A percentile compares a stretch with the other conserved stretches of the same genome.
These are phyloP conservation scores for Psammodynastes pulverulentus DNA, from an alignment of 2,113 vertebrate species.

Conservation along the genomic window DNA sequence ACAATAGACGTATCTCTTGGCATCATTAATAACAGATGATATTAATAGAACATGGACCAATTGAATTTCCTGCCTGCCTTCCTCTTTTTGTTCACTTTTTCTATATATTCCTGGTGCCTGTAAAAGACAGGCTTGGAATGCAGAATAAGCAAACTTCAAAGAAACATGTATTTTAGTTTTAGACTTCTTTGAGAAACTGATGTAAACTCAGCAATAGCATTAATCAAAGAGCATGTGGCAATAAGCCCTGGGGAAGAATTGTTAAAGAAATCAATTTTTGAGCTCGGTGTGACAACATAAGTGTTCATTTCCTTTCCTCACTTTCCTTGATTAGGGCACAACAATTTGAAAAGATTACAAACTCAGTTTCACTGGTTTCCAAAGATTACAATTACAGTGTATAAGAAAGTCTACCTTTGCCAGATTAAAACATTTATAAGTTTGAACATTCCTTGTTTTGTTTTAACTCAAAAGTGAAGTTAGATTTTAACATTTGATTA, in stretches of 20 bases:
- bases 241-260: conserved; percentile 13
- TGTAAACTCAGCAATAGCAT: background rate
- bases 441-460: conserved; percentile 49
- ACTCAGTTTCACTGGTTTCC: conserved; percentile 33
- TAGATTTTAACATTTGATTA: conserved; percentile 27
- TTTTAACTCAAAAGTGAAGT: conserved; percentile 39
- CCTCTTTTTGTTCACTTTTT: background rate
- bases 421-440: conserved; percentile 56
- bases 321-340: conserved; percentile 51
- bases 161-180: conserved; percentile 25
- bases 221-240: conserved; percentile 16
- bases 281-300: conserved; percentile 37
- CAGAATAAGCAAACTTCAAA: conserved; percentile 38
- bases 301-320: conserved; percentile 42
- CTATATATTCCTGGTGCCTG: background rate
- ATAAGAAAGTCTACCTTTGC: conserved; percentile 44
- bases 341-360: conserved; percentile 30
- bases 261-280: conserved; percentile 32
- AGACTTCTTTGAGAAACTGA: conserved; percentile 28
- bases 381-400: conserved; percentile 29
- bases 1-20: background rate
- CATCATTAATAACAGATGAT: background rate
- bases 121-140: background rate
- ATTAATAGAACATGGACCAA: background rate
- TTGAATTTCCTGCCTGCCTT: background rate